Conservation (phyloP, 2,113 vertebrate genomes). For the Proteles cristata region DNA sequence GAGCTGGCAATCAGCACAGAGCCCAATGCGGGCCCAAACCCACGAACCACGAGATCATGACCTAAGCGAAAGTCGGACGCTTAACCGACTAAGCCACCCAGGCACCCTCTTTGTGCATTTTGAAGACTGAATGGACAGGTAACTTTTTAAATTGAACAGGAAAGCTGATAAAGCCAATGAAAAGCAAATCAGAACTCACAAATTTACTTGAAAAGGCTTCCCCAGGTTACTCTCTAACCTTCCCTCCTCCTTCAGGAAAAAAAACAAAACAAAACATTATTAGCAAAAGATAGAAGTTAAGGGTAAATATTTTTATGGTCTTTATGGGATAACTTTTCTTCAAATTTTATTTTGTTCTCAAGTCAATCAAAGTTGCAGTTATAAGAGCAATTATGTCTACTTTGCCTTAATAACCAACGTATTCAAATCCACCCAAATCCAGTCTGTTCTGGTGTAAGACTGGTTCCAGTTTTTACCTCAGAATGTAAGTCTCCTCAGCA, state of each 20-base stretch:
- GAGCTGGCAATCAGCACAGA: no score
- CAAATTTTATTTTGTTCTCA: background rate
- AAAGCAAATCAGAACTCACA: background rate
- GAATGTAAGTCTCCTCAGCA: background rate
- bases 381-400: slow-evolving; percentile 44
- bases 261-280: background rate
- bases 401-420: background rate
- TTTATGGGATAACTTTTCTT: background rate
- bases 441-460: background rate
- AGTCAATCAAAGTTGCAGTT: slow-evolving; percentile 43
- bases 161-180: background rate
- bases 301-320: slow-evolving; percentile 16
- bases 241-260: no score
- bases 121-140: background rate
- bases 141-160: background rate
- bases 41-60: no score
- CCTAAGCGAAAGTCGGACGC: no score
- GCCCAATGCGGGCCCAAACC: no score
- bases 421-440: slow-evolving; percentile 9
- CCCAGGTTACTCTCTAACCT: background rate
- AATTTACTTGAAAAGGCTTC: background rate
- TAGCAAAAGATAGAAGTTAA: slow-evolving; percentile 27
- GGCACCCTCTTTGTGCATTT: background rate
- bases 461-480: background rate
- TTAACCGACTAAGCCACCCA: no score